Evolutionary conservation across 2,888 invertebrate species (phyloP).

Genomic region (Melinaea marsaeus): DNA sequence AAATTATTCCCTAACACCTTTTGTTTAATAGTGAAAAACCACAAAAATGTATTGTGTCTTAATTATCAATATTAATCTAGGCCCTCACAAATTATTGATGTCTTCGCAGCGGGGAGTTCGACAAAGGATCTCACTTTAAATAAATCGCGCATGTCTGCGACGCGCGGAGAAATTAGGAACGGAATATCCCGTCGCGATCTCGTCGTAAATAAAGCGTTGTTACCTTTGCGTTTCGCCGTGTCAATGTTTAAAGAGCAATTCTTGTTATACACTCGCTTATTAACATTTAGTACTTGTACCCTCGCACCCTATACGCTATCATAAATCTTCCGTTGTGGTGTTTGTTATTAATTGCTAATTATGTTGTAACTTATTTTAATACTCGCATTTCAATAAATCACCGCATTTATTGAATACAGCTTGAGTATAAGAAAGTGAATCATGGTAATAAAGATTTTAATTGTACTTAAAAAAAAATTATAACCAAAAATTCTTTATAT

Average conservation of each 20-base stretch:
- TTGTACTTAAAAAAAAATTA: too few species aligned
- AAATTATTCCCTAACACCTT: background rate
- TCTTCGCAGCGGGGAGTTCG: slow-evolving; percentile 67
- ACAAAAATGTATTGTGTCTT: slow-evolving; percentile 50
- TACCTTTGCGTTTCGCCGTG: slow-evolving; percentile 52
- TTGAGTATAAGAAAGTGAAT: too few species aligned
- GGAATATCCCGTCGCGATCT: slow-evolving; percentile 73
- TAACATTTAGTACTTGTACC: slow-evolving; percentile 71
- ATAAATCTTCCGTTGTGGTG: slow-evolving; percentile 54
- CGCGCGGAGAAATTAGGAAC: slow-evolving; percentile 74
- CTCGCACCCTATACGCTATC: slow-evolving; percentile 49
- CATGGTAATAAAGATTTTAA: too few species aligned
- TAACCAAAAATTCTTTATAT: background rate
- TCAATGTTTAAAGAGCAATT: slow-evolving; percentile 58
- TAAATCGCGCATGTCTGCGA: slow-evolving; percentile 74
- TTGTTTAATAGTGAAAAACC: slow-evolving; percentile 11
- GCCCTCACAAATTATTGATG: slow-evolving; percentile 65
- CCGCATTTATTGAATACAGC: too few species aligned
- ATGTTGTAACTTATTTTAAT: background rate
- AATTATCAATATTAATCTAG: slow-evolving; percentile 65
- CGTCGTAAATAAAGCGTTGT: slow-evolving; percentile 70
- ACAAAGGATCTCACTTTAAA: slow-evolving; percentile 72
- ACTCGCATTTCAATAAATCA: too few species aligned
- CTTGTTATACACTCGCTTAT: slow-evolving; percentile 72
- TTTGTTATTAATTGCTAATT: background rate